Percentiles rank a stretch among this genome's conserved stretches.
Evolutionary conservation across 2,113 vertebrate genomes (phyloP).

Genomic region (Campylorhamphus procurvoides): DNA sequence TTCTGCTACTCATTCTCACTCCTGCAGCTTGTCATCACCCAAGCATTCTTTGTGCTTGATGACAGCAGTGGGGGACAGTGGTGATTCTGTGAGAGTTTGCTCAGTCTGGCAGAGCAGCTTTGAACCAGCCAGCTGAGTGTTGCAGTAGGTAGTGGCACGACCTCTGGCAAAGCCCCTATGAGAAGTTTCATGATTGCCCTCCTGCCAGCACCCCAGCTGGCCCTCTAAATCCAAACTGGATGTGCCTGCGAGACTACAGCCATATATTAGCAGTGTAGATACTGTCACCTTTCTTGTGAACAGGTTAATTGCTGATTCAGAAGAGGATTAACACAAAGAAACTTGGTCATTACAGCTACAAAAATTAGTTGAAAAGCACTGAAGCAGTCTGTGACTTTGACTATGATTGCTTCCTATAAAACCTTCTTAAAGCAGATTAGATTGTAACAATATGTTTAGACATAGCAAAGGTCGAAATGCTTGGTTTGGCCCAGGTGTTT

Average conservation of each 20-base stretch:
- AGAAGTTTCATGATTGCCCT: not conserved
- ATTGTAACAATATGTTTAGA: not conserved
- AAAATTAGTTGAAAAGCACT: not conserved
- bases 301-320: not conserved
- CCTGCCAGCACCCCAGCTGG: not conserved
- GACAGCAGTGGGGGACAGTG: not conserved
- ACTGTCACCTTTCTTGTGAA: not conserved
- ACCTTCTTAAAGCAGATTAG: not conserved
- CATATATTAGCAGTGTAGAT: not conserved
- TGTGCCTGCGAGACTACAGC: not conserved
- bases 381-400: not conserved
- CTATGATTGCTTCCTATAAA: not conserved
- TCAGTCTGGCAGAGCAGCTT: not conserved
- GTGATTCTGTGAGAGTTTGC: not conserved
- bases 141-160: not conserved
- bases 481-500: slow-evolving; percentile 55
- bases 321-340: not conserved
- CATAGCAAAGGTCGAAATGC: slow-evolving; percentile 33
- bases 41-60: not conserved
- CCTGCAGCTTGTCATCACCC: not conserved
- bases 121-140: not conserved
- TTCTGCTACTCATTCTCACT: not conserved
- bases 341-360: not conserved
- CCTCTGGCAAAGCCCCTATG: not conserved
- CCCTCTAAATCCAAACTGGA: not conserved